Evolutionary conservation across 2,113 vertebrate species (phyloP), one percentile per base, ranked within the genome.

Genomic region (Alligator sinensis): DNA sequence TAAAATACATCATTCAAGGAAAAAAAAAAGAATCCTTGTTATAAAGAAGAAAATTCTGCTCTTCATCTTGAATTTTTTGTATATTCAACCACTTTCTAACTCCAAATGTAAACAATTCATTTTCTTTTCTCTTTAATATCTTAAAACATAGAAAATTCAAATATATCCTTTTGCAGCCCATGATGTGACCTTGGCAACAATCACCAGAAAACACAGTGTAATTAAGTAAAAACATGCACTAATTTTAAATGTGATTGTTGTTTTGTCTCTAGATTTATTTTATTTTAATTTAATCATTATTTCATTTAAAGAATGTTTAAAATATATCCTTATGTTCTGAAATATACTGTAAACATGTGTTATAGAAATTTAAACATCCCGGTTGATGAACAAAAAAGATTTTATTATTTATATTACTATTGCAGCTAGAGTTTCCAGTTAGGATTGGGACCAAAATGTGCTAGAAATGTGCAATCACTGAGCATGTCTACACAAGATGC

Each of bases 61-160:
- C 11, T 91, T 76, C 84, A 66, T 88, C 6, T 15, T 64, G 12
- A 80, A 59, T 19, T 75, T 27, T 82, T 16, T 68, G 61, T 1
- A n/a, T 58, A 34, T 94, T 94, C 92, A 62, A 75, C 2, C 2
- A 34, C 79, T 84, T 91, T 80, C 3, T 28, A 75, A 54, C 9
- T 14, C 75, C 2, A 80, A 15, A 77, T 57, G 38, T 77, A 38
- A 72, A 30, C 77, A 11, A 4, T 30, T 57, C 55, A 16, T 55
- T 17, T 21, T 80, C 11, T 2, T 74, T 93, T 83, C 84, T 6
- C 5, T 92, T 63, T 30, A 80, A 86, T 74, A 47, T 68, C 66
- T 55, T n/a, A 84, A 72, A 21, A 94, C 93, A 75, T 54, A n/a
- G 64, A 11, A 57, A 3, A 3, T 60, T 28, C 1, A 30, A 18